A percentile compares a stretch with the other conserved stretches of the same genome.
phyloP scores from a whole-genome alignment of 1,140 invertebrate genomes.

The Lordiphosa stackelbergi region DNA sequence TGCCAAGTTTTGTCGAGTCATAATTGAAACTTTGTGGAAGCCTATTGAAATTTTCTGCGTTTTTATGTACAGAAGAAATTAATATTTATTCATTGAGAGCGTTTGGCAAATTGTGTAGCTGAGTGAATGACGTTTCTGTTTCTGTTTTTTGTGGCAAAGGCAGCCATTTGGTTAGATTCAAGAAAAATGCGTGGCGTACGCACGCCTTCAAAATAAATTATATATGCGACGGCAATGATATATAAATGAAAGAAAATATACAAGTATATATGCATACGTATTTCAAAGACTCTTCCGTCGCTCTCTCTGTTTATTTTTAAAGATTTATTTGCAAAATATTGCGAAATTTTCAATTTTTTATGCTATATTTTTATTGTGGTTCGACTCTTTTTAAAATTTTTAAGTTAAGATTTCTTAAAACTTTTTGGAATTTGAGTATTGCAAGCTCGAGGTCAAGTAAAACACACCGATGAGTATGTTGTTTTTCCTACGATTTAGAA shows the following conservation, averaged over 20 bases:
- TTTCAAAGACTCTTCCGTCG: conserved; percentile 1
- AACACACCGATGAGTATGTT: too few species aligned
- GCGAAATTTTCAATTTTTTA: background rate
- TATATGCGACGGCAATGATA: conserved; percentile 36
- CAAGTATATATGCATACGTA: background rate
- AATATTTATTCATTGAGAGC: conserved; percentile 52
- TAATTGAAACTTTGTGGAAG: conserved; percentile 65
- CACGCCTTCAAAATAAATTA: conserved; percentile 70
- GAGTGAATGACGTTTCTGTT: conserved; percentile 44
- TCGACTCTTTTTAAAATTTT: conserved; percentile 15
- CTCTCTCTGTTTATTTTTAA: conserved; percentile 4
- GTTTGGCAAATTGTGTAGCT: conserved; percentile 9
- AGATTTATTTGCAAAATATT: conserved; percentile 17
- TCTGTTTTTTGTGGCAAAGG: conserved; percentile 1
- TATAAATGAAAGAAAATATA: conserved; percentile 17
- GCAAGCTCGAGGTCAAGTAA: too few species aligned
- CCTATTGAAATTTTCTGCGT: conserved; percentile 20
- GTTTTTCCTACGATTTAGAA: too few species aligned
- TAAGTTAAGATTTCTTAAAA: too few species aligned
- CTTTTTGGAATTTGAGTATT: too few species aligned
- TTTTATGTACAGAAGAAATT: conserved; percentile 27
- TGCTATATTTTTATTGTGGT: conserved; percentile 14
- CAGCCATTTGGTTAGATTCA: conserved; percentile 33
- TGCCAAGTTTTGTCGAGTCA: conserved; percentile 61
- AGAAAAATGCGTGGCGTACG: conserved; percentile 60